Evolutionary conservation across 1,140 invertebrate species (phyloP).

Genomic region (Drosophila pectinifera): DNA sequence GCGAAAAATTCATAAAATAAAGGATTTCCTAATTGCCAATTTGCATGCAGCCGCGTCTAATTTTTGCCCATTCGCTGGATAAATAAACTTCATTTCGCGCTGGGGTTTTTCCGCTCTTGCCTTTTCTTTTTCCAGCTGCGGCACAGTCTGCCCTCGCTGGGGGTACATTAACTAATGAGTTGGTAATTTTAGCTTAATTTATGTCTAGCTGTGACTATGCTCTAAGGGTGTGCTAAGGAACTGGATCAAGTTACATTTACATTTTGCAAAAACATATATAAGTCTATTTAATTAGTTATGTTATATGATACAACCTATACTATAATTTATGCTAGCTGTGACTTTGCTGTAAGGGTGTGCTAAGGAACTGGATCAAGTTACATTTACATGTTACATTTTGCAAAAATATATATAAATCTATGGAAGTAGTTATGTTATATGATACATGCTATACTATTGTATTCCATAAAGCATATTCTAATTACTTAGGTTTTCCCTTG

Average conservation of each 20-base stretch:
- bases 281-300: no score
- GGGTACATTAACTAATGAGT: constrained; percentile 1
- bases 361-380: neutral
- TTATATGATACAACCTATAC: no score
- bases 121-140: constrained; percentile 4
- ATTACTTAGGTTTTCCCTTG: no score
- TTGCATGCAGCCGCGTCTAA: constrained; percentile 78
- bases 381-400: no score
- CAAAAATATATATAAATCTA: no score
- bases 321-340: no score
- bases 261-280: no score
- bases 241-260: neutral
- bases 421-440: no score
- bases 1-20: constrained; percentile 75
- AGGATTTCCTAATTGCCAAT: constrained; percentile 82
- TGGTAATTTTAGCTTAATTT: neutral
- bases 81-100: constrained; percentile 74
- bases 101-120: constrained; percentile 29
- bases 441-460: no score
- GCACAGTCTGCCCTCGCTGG: constrained; percentile 14
- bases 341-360: neutral
- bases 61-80: constrained; percentile 78
- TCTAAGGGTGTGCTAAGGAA: neutral
- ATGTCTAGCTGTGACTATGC: neutral
- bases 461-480: no score